Conservation (phyloP, 2,888 invertebrate species). For the Meganola albula region DNA sequence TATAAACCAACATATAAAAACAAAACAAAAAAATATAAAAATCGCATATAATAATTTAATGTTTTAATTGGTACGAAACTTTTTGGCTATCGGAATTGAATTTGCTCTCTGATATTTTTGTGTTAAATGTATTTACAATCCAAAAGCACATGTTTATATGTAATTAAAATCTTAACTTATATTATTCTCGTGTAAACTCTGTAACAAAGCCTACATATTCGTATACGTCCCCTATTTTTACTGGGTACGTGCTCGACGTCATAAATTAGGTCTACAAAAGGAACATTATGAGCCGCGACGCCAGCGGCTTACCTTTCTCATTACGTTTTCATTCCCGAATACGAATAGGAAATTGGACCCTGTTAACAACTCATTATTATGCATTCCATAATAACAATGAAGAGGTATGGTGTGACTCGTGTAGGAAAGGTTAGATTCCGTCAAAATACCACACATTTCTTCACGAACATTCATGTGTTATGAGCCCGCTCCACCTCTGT, state of each 20-base stretch:
- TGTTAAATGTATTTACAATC: too few species aligned
- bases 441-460: too few species aligned
- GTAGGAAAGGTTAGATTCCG: too few species aligned
- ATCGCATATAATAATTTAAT: too few species aligned
- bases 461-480: too few species aligned
- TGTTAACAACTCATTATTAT: slow-evolving; percentile 32
- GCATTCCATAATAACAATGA: slow-evolving; percentile 26
- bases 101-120: too few species aligned
- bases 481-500: too few species aligned
- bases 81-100: too few species aligned
- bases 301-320: slow-evolving; percentile 52
- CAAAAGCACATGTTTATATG: too few species aligned
- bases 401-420: slow-evolving; percentile 5
- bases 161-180: slow-evolving; percentile 63
- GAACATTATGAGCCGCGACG: slow-evolving; percentile 52
- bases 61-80: too few species aligned
- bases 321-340: slow-evolving; percentile 43
- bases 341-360: slow-evolving; percentile 39
- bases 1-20: too few species aligned
- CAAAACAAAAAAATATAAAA: too few species aligned
- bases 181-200: slow-evolving; percentile 59
- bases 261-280: slow-evolving; percentile 67
- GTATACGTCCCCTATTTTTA: slow-evolving; percentile 56
- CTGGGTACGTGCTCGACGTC: slow-evolving; percentile 55
- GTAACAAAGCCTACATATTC: slow-evolving; percentile 67